phyloP scores from a whole-genome alignment of 2,113 vertebrate species.

The Lanius ludovicianus region DNA sequence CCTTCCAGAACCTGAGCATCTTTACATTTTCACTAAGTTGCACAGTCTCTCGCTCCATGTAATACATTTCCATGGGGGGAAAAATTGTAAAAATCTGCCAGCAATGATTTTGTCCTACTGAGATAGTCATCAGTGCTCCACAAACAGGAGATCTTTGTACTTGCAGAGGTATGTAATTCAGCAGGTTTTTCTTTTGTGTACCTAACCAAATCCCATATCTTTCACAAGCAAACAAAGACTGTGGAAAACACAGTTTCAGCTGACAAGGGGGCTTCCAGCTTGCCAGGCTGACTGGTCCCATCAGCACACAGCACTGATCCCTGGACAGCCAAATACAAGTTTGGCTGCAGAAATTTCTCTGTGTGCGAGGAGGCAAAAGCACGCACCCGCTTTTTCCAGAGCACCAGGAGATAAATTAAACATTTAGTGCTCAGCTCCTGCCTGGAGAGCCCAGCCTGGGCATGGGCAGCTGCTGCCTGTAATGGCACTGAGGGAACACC shows the following conservation, averaged over 20 bases:
- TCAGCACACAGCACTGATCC: not conserved
- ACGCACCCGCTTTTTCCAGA: rapidly evolving
- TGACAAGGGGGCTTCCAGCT: not conserved
- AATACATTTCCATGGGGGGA: not conserved
- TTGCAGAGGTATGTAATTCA: not conserved
- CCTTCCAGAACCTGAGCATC: conserved; percentile 8
- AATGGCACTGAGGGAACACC: not conserved
- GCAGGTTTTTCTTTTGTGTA: not conserved
- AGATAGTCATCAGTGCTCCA: not conserved
- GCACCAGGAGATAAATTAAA: not conserved
- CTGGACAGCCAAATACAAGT: not conserved
- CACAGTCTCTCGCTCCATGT: not conserved
- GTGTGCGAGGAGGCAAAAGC: rapidly evolving
- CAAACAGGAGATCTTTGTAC: not conserved
- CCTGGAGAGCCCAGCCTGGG: not conserved
- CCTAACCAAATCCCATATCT: not conserved
- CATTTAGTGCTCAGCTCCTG: not conserved
- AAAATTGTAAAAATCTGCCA: not conserved
- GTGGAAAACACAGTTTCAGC: not conserved
- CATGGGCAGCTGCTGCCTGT: not conserved
- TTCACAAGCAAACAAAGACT: not conserved
- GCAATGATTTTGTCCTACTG: not conserved
- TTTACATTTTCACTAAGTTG: not conserved
- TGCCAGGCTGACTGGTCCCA: not conserved
- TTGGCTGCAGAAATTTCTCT: not conserved